Conservation (phyloP, 2,888 invertebrate species). For the Congeria kusceri region DNA sequence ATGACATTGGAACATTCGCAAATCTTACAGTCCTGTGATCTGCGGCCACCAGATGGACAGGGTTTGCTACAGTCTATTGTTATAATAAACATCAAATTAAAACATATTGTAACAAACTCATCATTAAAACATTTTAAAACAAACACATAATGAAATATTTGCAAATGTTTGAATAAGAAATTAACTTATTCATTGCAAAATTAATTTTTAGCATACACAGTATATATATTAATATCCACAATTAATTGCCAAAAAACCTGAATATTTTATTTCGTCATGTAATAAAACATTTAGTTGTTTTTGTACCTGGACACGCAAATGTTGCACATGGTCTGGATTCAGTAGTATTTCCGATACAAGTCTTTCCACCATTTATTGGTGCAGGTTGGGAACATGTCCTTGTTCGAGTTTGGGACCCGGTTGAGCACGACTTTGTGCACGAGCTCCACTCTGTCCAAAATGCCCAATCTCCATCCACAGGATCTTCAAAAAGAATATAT, state of each 20-base stretch:
- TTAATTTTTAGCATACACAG: no score
- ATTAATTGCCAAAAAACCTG: no score
- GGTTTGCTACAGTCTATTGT: background rate
- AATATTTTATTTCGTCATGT: no score
- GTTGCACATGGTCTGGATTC: constrained; percentile 21
- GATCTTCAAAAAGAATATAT: background rate
- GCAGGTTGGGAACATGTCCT: constrained; percentile 31
- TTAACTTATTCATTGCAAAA: no score
- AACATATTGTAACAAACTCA: background rate
- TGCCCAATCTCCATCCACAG: constrained; percentile 40
- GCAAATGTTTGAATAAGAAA: no score
- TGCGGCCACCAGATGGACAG: background rate
- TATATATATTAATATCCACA: no score
- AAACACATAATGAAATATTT: background rate
- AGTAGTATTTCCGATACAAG: constrained; percentile 16
- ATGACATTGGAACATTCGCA: constrained; percentile 6
- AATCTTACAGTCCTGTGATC: background rate
- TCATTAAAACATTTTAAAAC: background rate
- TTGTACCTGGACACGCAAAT: constrained; percentile 48
- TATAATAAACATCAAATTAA: background rate
- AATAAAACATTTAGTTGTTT: no score
- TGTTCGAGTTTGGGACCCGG: constrained; percentile 21
- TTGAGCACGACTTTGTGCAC: constrained; percentile 35
- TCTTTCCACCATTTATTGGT: constrained; percentile 29
- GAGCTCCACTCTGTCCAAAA: constrained; percentile 36